Conservation (phyloP, 2,113 vertebrate species). For the Micromys minutus region DNA sequence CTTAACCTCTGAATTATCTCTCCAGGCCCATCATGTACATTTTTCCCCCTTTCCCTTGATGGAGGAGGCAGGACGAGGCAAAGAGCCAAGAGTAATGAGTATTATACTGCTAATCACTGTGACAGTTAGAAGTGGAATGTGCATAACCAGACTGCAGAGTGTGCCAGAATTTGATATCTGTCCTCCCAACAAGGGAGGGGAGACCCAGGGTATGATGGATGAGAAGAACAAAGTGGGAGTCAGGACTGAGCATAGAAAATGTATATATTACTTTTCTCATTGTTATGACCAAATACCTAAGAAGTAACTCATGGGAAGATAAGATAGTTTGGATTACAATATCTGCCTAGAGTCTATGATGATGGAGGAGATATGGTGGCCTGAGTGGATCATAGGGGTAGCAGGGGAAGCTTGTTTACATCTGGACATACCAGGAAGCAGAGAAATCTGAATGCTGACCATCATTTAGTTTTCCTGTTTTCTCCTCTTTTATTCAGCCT, state of each 20-base stretch:
- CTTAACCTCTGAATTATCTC: neutral
- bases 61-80: neutral
- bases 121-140: neutral
- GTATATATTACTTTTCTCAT: neutral
- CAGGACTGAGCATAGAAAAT: neutral
- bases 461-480: neutral
- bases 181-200: neutral
- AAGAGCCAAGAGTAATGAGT: neutral
- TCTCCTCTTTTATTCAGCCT: neutral
- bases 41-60: neutral
- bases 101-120: too few species aligned
- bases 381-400: neutral
- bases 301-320: neutral
- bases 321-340: neutral
- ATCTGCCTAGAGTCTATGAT: neutral
- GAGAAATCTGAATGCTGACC: neutral
- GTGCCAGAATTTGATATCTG: neutral
- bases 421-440: neutral
- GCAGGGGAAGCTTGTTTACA: neutral
- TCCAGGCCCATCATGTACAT: neutral
- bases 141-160: neutral
- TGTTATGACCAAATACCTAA: neutral
- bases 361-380: neutral
- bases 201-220: neutral
- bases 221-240: neutral